phyloP scores from a whole-genome alignment of 2,888 invertebrate genomes.

The Pandemis cinnamomeana region DNA sequence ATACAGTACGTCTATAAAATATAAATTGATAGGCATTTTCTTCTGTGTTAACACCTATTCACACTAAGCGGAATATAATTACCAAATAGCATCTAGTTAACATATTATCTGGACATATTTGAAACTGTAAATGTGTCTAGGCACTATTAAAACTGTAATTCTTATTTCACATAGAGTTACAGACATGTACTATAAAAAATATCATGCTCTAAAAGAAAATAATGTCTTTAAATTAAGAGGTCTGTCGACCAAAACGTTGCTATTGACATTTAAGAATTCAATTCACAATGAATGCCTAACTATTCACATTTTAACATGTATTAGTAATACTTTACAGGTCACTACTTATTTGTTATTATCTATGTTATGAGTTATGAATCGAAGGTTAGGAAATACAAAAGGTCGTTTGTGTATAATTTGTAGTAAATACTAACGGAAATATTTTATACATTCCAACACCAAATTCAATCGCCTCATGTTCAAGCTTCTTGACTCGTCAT shows the following conservation, averaged over 20 bases:
- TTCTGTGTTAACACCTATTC: conserved; percentile 43
- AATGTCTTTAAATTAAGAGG: neutral
- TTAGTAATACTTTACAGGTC: conserved; percentile 75
- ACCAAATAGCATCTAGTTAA: conserved; percentile 44
- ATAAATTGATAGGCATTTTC: conserved; percentile 56
- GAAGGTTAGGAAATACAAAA: neutral
- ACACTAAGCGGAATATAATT: conserved; percentile 44
- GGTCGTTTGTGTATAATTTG: conserved; percentile 16
- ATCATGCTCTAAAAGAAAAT: conserved; percentile 25
- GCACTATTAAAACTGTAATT: conserved; percentile 37
- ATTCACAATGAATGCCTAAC: conserved; percentile 50
- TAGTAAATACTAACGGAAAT: neutral
- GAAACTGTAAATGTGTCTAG: conserved; percentile 33
- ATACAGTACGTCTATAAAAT: conserved; percentile 65
- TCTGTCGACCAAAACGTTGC: conserved; percentile 13
- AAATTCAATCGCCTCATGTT: neutral
- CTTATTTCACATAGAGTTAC: conserved; percentile 9
- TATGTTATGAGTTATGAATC: conserved; percentile 25
- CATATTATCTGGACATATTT: conserved; percentile 31
- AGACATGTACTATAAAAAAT: conserved; percentile 34
- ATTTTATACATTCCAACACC: too few species aligned
- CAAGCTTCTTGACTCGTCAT: neutral
- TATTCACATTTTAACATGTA: conserved; percentile 55
- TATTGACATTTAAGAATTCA: conserved; percentile 44
- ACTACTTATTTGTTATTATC: conserved; percentile 52